Base-by-base conservation (phyloP, 2,797 vertebrate genomes). In the Falco berigora region DNA sequence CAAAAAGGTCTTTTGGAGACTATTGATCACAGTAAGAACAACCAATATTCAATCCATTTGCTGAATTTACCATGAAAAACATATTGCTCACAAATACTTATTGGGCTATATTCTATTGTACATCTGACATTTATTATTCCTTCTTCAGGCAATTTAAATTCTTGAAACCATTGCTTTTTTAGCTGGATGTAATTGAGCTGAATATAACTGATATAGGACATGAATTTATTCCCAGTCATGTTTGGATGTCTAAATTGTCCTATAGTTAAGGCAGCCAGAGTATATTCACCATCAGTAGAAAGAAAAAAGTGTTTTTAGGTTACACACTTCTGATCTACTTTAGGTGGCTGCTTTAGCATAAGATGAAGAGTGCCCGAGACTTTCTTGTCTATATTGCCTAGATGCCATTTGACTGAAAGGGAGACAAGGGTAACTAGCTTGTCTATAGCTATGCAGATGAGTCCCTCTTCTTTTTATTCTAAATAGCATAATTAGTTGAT, bases 401-500 rank as follows among this genome's bases (percentile, higher is more conserved):
- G 77, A 73, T 94, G 93, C 74, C 88, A 74, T 79, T 93, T 86
- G 84, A 52, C 59, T 82, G 81, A 85, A 67, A 76, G 40, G 47
- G 71, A 94, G 66, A 93, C 89, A 91, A 82, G 95, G 94, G 91
- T 92, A 84, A 93, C 92, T 91, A 89, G 63, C 59, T 92, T 62
- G 52, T 89, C 67, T 95, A 80, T 96, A 94, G 94, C 92, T 96
- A 95, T 97, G 94, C 91, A 95, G 92, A 95, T 97, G 95, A 96
- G 91, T 88, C 84, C 67, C 61, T 96, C 90, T 82, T 63, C 74
- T 73, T 96, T 92, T 89, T 95, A 69, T 93, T 95, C 79, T 96
- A 97, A 97, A 82, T 47, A 92, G 90, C 94, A 92, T 96, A 95
- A 97, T 97, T 97, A 97, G 94, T 94, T 94, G 95, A 77, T 81